A percentile compares a stretch with the other conserved stretches of the same genome.
Conservation (phyloP, 2,113 vertebrate genomes). For the Pseudopodoces humilis region DNA sequence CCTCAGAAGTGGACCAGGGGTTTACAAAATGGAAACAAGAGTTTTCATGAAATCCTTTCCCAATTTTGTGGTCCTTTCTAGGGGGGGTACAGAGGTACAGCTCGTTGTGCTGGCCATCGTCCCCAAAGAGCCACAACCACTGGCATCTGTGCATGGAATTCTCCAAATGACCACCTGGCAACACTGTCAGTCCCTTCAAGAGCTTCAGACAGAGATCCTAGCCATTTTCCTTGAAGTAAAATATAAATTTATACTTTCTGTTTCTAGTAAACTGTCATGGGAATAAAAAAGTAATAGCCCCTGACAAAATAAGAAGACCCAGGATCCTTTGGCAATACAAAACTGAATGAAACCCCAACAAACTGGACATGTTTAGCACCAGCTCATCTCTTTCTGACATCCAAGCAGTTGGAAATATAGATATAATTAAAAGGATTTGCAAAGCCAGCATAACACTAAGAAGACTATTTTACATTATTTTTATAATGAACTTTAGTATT, state of each 20-base stretch:
- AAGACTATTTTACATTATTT: constrained; percentile 28
- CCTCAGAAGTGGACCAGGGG: neutral
- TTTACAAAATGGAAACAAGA: neutral
- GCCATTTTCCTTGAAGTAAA: neutral
- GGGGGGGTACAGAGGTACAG: neutral
- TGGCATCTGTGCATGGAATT: neutral
- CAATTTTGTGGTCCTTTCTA: neutral
- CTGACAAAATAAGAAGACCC: neutral
- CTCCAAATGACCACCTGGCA: neutral
- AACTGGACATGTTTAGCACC: constrained; percentile 5
- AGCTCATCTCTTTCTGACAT: constrained; percentile 46
- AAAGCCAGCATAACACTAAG: neutral
- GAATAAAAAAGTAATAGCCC: neutral
- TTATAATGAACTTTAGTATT: constrained; percentile 53
- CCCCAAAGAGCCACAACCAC: fast-evolving
- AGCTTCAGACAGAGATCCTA: neutral
- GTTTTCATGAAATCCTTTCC: neutral
- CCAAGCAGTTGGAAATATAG: constrained; percentile 58
- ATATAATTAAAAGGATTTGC: constrained; percentile 60
- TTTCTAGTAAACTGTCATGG: neutral
- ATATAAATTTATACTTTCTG: neutral
- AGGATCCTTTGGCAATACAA: neutral
- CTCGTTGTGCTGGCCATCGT: neutral
- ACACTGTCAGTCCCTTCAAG: neutral
- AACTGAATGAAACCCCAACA: neutral